phyloP scores from a whole-genome alignment of 2,797 vertebrate species.

The Centroberyx gerrardi region DNA sequence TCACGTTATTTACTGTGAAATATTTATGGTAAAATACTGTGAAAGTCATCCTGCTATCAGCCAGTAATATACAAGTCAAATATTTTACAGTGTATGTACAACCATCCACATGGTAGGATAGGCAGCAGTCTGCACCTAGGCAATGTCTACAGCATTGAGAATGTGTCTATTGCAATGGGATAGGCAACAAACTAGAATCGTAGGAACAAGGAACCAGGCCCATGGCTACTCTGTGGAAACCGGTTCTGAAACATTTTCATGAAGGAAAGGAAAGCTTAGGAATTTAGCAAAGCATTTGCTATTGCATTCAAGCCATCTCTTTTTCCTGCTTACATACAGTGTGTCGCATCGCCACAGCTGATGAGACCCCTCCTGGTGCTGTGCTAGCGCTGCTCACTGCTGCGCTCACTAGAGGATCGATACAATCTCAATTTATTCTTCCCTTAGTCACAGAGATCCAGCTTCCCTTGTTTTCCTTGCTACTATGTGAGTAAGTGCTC shows the following conservation, averaged over 20 bases:
- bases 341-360: slow-evolving; percentile 52
- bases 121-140: too few relatives aligned
- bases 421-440: slow-evolving; percentile 61
- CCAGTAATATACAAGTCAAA: too few relatives aligned
- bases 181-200: background rate
- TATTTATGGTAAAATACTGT: too few relatives aligned
- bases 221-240: background rate
- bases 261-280: background rate
- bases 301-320: slow-evolving; percentile 23
- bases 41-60: too few relatives aligned
- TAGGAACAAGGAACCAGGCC: background rate
- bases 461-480: slow-evolving; percentile 59
- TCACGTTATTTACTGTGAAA: too few relatives aligned
- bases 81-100: background rate
- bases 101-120: background rate
- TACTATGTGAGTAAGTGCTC: slow-evolving; percentile 56
- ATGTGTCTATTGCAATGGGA: background rate
- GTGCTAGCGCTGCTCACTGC: slow-evolving; percentile 53
- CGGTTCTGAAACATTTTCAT: slow-evolving; percentile 7
- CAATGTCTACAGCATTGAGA: too few relatives aligned
- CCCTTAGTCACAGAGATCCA: slow-evolving; percentile 54
- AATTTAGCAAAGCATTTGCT: slow-evolving; percentile 4
- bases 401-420: slow-evolving; percentile 63
- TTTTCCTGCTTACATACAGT: slow-evolving; percentile 11
- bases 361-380: slow-evolving; percentile 40